phyloP scores from a whole-genome alignment of 2,888 invertebrate species.

The Therioaphis trifolii region DNA sequence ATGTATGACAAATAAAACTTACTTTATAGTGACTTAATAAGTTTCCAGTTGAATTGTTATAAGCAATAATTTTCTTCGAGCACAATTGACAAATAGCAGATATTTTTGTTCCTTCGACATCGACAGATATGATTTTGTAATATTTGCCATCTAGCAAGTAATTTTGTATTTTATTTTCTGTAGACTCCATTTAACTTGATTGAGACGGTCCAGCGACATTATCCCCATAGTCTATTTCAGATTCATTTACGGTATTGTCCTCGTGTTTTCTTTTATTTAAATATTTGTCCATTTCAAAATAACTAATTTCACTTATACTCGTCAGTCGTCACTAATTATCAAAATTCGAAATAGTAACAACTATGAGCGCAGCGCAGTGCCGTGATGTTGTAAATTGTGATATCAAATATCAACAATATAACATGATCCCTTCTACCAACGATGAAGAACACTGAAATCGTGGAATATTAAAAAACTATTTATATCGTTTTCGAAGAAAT shows the following conservation, averaged over 20 bases:
- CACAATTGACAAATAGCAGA: constrained; percentile 4
- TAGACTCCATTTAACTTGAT: background rate
- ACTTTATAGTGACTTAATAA: constrained; percentile 14
- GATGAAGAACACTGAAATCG: background rate
- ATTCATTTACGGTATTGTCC: background rate
- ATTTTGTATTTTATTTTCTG: constrained; percentile 11
- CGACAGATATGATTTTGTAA: constrained; percentile 10
- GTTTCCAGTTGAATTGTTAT: constrained; percentile 1
- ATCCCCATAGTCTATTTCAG: background rate
- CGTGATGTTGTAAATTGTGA: too few relatives aligned
- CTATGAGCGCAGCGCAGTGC: too few relatives aligned
- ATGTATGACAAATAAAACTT: background rate
- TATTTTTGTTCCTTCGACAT: constrained; percentile 10
- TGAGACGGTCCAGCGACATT: constrained; percentile 1
- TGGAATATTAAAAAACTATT: too few relatives aligned
- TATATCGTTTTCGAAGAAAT: background rate
- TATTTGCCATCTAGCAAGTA: constrained; percentile 16
- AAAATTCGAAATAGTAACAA: background rate
- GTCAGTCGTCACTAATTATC: background rate
- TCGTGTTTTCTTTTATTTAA: constrained; percentile 12
- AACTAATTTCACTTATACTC: background rate
- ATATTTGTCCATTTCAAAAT: background rate
- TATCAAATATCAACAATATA: too few relatives aligned
- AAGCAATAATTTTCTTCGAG: constrained; percentile 6
- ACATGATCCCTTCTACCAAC: too few relatives aligned